Evolutionary conservation across 2,888 invertebrate genomes (phyloP).

Genomic region (Magallana nippona): DNA sequence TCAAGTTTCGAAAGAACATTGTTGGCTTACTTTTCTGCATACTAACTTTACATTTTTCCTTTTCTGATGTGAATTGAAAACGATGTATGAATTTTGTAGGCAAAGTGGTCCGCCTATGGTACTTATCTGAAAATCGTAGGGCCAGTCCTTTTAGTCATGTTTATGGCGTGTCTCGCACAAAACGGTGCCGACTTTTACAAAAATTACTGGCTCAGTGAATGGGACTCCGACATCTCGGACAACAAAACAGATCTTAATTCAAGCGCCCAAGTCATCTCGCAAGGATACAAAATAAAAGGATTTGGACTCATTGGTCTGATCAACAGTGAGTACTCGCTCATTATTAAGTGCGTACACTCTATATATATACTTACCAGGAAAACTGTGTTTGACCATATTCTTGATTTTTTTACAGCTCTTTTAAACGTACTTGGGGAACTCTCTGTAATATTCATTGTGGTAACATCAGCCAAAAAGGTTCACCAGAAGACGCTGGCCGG

Average conservation of each 20-base stretch:
- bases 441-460: conserved; percentile 65
- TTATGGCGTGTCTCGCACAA: conserved; percentile 63
- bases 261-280: not conserved
- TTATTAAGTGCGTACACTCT: too few species aligned
- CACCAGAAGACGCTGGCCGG: conserved; percentile 69
- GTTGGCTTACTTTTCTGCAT: not conserved
- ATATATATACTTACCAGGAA: too few species aligned
- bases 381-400: too few species aligned
- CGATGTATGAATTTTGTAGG: conserved; percentile 65
- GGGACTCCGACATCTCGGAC: conserved; percentile 73
- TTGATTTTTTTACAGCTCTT: conserved; percentile 57
- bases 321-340: not conserved
- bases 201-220: conserved; percentile 77
- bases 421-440: conserved; percentile 64
- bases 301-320: conserved; percentile 2
- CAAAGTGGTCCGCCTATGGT: conserved; percentile 75
- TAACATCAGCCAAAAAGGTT: conserved; percentile 70
- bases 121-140: conserved; percentile 77
- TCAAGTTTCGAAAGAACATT: not conserved
- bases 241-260: not conserved
- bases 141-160: conserved; percentile 65
- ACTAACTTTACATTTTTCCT: not conserved
- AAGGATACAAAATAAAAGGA: not conserved
- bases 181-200: conserved; percentile 73
- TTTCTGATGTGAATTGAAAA: not conserved